These are phyloP conservation scores for Otocyon megalotis DNA, from an alignment of 2,113 vertebrate species.

Conservation along the genomic window DNA sequence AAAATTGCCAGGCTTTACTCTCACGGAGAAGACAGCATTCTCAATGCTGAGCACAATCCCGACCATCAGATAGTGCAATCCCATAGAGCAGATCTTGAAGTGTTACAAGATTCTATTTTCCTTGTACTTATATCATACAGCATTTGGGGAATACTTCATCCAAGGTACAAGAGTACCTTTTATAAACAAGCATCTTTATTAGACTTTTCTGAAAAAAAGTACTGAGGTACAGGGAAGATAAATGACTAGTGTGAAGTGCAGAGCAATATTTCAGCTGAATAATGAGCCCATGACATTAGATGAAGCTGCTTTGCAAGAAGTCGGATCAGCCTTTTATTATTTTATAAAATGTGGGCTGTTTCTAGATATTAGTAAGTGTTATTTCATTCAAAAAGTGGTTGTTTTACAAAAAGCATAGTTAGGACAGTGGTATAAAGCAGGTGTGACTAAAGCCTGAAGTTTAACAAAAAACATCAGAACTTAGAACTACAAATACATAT, in stretches of 20 bases:
- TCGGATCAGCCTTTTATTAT: neutral
- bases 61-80: slow-evolving; percentile 47
- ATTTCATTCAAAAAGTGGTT: neutral
- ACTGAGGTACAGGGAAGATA: neutral
- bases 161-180: neutral
- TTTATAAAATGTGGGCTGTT: neutral
- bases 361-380: neutral
- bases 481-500: neutral
- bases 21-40: neutral
- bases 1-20: slow-evolving; percentile 59
- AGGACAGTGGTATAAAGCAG: neutral
- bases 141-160: slow-evolving; percentile 31
- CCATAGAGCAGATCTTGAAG: slow-evolving; percentile 59
- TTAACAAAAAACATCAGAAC: slow-evolving; percentile 23
- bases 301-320: neutral
- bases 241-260: neutral
- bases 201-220: slow-evolving; percentile 32
- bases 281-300: neutral
- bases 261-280: neutral
- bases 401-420: slow-evolving; percentile 11
- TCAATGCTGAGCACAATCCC: slow-evolving; percentile 4
- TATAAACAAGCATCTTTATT: slow-evolving; percentile 38
- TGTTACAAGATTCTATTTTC: slow-evolving; percentile 66
- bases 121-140: neutral
- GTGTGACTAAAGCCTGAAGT: neutral